phyloP scores from a whole-genome alignment of 64 coral and sea anemone genomes.

The Orbicella faveolata region DNA sequence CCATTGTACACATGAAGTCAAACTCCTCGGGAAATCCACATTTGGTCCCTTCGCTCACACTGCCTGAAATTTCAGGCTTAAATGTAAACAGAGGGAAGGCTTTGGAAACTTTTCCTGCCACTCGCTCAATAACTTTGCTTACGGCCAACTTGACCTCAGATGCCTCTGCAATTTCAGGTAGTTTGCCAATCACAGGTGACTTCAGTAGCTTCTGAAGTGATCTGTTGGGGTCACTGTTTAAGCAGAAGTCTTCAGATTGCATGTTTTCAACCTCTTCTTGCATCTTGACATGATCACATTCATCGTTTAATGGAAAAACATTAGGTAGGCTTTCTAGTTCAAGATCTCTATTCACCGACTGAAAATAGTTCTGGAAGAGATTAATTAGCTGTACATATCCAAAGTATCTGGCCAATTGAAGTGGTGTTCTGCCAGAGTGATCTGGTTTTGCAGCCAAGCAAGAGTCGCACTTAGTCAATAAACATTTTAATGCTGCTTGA shows the following conservation, averaged over 20 bases:
- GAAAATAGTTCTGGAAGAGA: conserved; percentile 8
- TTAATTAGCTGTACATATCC: conserved; percentile 9
- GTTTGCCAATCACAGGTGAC: conserved; percentile 21
- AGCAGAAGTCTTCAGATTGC: background rate
- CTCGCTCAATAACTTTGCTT: conserved; percentile 15
- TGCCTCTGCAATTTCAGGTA: conserved; percentile 19
- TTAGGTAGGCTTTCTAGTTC: background rate
- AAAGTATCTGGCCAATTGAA: conserved; percentile 25
- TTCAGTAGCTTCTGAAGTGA: conserved; percentile 2
- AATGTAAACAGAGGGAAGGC: conserved; percentile 5
- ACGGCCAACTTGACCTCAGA: background rate
- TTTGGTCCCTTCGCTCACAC: conserved; percentile 14
- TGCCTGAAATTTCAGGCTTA: conserved; percentile 21
- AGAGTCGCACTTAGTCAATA: background rate
- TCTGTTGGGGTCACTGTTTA: background rate
- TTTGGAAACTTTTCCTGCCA: background rate
- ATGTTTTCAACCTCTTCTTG: conserved; percentile 34
- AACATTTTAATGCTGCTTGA: background rate
- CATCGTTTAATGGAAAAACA: conserved; percentile 15
- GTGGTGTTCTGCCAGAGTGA: background rate
- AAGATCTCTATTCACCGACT: background rate
- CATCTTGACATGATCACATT: background rate
- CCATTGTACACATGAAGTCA: conserved; percentile 32
- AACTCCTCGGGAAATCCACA: conserved; percentile 45
- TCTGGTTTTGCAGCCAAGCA: conserved; percentile 12